phyloP scores from a whole-genome alignment of 2,113 vertebrate genomes.

The Archocentrus centrarchus region DNA sequence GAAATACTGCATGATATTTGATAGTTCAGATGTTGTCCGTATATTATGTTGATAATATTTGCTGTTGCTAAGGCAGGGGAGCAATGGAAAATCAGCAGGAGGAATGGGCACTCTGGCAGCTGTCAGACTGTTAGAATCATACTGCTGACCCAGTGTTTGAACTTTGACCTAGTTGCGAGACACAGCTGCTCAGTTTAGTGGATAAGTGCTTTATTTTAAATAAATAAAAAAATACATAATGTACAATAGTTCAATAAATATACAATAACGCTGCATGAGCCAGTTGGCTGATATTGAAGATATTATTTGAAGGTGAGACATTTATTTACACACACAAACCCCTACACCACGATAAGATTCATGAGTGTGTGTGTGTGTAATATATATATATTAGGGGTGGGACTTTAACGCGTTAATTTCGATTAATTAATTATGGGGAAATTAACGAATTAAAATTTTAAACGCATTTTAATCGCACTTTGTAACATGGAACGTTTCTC shows the following conservation, averaged over 20 bases:
- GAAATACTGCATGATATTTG: conserved; percentile 71
- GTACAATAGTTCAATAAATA: background rate
- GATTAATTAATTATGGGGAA: no score
- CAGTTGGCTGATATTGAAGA: background rate
- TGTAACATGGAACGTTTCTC: no score
- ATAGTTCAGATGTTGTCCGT: conserved; percentile 60
- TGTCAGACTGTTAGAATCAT: conserved; percentile 17
- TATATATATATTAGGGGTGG: no score
- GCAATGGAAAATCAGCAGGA: conserved; percentile 15
- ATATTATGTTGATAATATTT: conserved; percentile 57
- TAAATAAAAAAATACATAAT: background rate
- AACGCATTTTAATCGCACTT: no score
- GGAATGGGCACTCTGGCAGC: background rate
- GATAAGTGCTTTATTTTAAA: background rate
- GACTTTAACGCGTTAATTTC: no score
- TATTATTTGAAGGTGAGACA: background rate
- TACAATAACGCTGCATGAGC: background rate
- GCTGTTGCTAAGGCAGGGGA: conserved; percentile 46
- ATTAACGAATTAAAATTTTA: no score
- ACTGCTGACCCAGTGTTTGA: conserved; percentile 19
- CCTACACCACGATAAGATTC: no score
- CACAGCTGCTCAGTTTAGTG: conserved; percentile 2
- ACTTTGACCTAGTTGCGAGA: conserved; percentile 35
- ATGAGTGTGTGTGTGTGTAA: no score
- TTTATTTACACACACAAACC: no score